A percentile compares a stretch with the other conserved stretches of the same genome.
Evolutionary conservation across 2,113 vertebrate species (phyloP).

Genomic region (Sylvilagus bachmani): DNA sequence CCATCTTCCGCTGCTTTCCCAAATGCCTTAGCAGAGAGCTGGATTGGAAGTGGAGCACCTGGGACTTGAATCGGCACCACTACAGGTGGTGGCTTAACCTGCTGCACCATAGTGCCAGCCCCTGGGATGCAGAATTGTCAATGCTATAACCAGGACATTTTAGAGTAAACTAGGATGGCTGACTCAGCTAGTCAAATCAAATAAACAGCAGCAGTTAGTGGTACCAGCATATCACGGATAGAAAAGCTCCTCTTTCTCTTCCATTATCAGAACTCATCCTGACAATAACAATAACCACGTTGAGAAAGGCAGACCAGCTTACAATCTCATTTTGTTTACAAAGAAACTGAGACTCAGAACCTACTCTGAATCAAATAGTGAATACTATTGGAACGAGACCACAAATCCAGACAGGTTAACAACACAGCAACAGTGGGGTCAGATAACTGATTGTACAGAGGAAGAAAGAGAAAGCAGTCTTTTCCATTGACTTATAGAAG

Average conservation of each 20-base stretch:
- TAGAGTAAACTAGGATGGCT: not conserved
- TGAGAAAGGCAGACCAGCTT: not conserved
- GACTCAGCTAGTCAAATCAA: not conserved
- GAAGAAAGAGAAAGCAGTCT: not conserved
- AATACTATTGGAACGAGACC: not conserved
- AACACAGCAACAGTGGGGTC: not conserved
- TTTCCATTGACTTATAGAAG: constrained; percentile 3
- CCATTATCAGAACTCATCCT: not conserved
- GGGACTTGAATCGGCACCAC: too few species aligned
- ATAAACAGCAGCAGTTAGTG: not conserved
- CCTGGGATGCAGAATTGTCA: not conserved
- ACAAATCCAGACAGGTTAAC: not conserved
- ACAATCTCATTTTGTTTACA: not conserved
- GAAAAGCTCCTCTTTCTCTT: not conserved
- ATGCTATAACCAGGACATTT: not conserved
- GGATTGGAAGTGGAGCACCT: too few species aligned
- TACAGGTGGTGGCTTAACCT: too few species aligned
- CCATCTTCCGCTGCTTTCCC: too few species aligned
- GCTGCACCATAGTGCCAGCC: too few species aligned
- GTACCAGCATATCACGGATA: not conserved
- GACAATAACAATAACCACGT: not conserved
- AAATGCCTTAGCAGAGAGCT: too few species aligned
- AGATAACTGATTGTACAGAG: not conserved
- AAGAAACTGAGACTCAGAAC: not conserved
- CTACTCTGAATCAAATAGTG: not conserved